phyloP scores from a whole-genome alignment of 2,888 invertebrate species.

The Priapulus caudatus region DNA sequence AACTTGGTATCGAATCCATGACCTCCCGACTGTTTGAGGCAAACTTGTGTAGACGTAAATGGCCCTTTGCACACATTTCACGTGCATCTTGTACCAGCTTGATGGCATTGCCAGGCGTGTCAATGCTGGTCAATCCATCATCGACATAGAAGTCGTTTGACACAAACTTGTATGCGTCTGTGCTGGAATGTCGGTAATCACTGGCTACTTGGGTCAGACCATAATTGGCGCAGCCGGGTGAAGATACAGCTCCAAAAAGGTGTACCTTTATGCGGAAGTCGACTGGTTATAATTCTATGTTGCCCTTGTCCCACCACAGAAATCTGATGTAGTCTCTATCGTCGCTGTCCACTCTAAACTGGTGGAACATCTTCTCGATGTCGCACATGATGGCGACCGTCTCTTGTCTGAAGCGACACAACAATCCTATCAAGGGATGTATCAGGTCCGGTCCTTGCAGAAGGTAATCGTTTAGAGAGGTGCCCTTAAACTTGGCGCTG shows the following conservation, averaged over 20 bases:
- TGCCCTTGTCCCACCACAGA: neutral
- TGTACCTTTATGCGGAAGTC: neutral
- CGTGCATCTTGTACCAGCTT: neutral
- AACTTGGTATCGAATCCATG: neutral
- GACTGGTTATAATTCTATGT: neutral
- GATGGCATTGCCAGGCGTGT: neutral
- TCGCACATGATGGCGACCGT: slow-evolving; percentile 15
- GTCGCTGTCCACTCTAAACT: slow-evolving; percentile 10
- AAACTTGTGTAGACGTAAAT: neutral
- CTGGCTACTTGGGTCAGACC: neutral
- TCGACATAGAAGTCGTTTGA: neutral
- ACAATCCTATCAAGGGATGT: neutral
- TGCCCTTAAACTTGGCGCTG: neutral
- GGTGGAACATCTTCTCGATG: slow-evolving; percentile 19
- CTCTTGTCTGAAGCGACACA: neutral
- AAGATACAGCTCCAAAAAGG: neutral
- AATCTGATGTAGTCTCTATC: slow-evolving; percentile 9
- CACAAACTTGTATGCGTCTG: too few species aligned
- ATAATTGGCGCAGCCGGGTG: neutral
- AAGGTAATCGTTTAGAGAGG: neutral
- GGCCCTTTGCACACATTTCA: neutral
- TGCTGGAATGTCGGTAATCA: too few species aligned
- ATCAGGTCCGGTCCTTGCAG: neutral
- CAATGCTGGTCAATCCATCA: neutral
- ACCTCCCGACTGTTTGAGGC: neutral